Evolutionary conservation across 2,888 invertebrate genomes (phyloP), one percentile per base, ranked within the genome.

Genomic region (Lasioglossum morio): DNA sequence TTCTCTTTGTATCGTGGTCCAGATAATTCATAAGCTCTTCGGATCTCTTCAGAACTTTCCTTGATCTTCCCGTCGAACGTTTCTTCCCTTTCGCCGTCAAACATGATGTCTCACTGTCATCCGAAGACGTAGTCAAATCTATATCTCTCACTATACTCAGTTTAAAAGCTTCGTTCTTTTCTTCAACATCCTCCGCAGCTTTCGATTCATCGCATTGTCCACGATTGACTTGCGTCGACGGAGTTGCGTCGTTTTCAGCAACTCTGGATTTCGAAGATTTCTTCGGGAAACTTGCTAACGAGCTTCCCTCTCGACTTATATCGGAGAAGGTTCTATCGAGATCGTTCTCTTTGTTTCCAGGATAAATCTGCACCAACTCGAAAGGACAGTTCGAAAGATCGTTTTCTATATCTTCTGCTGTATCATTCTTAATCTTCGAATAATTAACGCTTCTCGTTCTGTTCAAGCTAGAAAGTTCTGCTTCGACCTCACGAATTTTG

Each of bases 291-390:
- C 43, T 23, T 43, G 19, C 78, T 27, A 30, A 43, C 34, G 69
- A 69, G 27, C 5, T n/a, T 19, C 12, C 19, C 8, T 34, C 23
- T 8, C 12, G 43, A 27, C 43, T 69, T 14, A 10, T 8, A 0
- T 46, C 40, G 4, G 19, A 69, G 0, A 16, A n/a, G 4, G 1
- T n/a, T 34, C 40, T 40, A 3, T 19, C 23, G 0, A 37, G 70
- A 63, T 74, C 30, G 2, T 27, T 70, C 12, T 76, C 53, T n/a
- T 57, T 77, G 8, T 73, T 72, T 10, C 53, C 79, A 1, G 77
- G 74, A 57, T 86, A 86, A 70, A 82, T 78, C 23, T 83, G 83
- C 0, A 86, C 57, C 48, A 86, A 57, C 63, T 87, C 77, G 8
- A 78, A 19, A 1, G 86, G 78, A 46, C 34, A 40, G 8, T 14